Percentiles rank a stretch among this genome's conserved stretches.
These are phyloP conservation scores for Recurvirostra avosetta DNA, from an alignment of 2,113 vertebrate species.

Conservation along the genomic window DNA sequence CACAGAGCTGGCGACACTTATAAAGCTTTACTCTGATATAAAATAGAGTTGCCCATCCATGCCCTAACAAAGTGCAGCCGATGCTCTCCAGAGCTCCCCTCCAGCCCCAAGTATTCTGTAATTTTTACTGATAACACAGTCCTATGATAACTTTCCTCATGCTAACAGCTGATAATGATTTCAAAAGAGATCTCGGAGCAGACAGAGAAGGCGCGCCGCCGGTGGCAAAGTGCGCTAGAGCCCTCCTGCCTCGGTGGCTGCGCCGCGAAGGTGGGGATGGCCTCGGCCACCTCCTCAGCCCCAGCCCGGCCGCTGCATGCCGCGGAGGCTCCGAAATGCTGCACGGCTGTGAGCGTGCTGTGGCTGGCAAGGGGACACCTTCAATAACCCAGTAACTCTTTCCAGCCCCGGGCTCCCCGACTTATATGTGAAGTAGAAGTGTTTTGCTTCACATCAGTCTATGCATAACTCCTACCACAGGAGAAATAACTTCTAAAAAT, in stretches of 20 bases:
- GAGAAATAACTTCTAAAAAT: background rate
- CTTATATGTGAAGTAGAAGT: background rate
- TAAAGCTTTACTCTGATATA: fast-evolving
- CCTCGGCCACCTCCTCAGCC: background rate
- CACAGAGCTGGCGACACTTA: background rate
- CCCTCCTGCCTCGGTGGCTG: fast-evolving
- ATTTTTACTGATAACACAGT: background rate
- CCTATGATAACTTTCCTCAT: background rate
- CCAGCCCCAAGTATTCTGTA: background rate
- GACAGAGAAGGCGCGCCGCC: background rate
- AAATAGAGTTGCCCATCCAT: fast-evolving
- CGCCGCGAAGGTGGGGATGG: background rate
- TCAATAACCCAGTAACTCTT: background rate
- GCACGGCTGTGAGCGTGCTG: fast-evolving
- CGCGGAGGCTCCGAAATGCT: fast-evolving
- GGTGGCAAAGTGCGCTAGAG: background rate
- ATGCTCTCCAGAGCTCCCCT: background rate
- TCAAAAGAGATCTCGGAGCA: background rate
- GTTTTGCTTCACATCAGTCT: too few relatives aligned
- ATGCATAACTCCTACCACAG: fast-evolving
- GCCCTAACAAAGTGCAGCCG: fast-evolving
- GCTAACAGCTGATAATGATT: background rate
- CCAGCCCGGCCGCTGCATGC: background rate
- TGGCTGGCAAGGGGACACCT: background rate
- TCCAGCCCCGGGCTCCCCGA: background rate